Conservation (phyloP, 2,888 invertebrate species). For the Brachypterus glaber region DNA sequence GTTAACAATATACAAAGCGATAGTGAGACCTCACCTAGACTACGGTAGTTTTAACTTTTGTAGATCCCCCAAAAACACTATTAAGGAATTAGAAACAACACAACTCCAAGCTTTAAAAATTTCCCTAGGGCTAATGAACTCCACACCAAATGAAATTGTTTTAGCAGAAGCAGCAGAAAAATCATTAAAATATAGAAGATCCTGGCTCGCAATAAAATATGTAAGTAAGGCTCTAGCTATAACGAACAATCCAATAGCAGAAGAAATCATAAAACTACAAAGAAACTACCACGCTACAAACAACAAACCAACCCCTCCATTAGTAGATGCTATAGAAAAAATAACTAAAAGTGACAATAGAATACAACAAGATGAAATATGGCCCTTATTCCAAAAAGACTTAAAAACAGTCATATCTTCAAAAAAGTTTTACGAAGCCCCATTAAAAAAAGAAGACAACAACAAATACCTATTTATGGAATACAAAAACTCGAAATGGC, state of each 20-base stretch:
- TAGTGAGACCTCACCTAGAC: too few relatives aligned
- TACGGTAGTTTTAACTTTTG: constrained; percentile 4
- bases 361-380: too few relatives aligned
- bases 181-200: constrained; percentile 4
- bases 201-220: constrained; percentile 5
- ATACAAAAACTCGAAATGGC: too few relatives aligned
- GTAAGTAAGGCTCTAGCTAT: background rate
- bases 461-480: too few relatives aligned
- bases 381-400: too few relatives aligned
- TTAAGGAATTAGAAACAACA: constrained; percentile 2
- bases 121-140: constrained; percentile 6
- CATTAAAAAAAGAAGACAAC: too few relatives aligned
- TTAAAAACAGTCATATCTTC: too few relatives aligned
- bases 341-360: too few relatives aligned
- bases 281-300: background rate
- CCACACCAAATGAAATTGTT: constrained; percentile 8
- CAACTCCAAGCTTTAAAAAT: constrained; percentile 7
- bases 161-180: constrained; percentile 8
- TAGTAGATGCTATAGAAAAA: too few relatives aligned
- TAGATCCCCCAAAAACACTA: background rate
- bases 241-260: constrained; percentile 7
- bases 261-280: background rate
- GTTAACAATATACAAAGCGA: constrained; percentile 3
- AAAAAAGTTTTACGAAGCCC: too few relatives aligned
- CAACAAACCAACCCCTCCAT: too few relatives aligned